A percentile compares a stretch with the other conserved stretches of the same genome.
Evolutionary conservation across 2,797 vertebrate genomes (phyloP).

Genomic region (Hemibagrus guttatus): DNA sequence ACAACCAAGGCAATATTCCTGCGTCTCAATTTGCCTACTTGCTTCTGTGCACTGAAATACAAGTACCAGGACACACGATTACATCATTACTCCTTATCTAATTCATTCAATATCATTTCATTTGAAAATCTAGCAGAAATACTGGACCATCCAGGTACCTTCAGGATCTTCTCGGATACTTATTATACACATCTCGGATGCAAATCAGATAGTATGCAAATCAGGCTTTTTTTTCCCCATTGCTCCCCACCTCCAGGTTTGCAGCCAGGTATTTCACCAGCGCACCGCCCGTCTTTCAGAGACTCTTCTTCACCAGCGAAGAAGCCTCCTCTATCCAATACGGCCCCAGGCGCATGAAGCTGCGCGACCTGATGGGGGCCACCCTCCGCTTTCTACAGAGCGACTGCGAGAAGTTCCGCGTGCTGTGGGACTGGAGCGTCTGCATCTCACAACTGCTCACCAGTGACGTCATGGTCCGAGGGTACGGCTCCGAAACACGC

Average conservation of each 20-base stretch:
- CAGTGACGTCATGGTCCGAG: constrained; percentile 91
- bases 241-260: constrained; percentile 75
- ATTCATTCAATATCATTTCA: too few relatives aligned
- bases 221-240: accelerated
- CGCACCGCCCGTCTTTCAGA: constrained; percentile 91
- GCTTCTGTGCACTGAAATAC: too few relatives aligned
- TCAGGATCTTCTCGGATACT: too few relatives aligned
- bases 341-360: constrained; percentile 92
- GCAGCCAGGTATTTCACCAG: constrained; percentile 87
- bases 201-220: too few relatives aligned
- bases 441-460: constrained; percentile 93
- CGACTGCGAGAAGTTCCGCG: constrained; percentile 82
- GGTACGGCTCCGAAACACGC: constrained; percentile 72
- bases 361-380: constrained; percentile 95
- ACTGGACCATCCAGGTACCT: too few relatives aligned
- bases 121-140: too few relatives aligned
- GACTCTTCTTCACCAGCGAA: constrained; percentile 92
- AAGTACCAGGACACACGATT: too few relatives aligned
- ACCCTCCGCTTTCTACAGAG: constrained; percentile 89
- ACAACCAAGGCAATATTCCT: too few relatives aligned
- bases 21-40: too few relatives aligned
- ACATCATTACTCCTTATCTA: too few relatives aligned
- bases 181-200: too few relatives aligned
- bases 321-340: constrained; percentile 89
- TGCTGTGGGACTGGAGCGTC: constrained; percentile 97